Base-by-base conservation (phyloP, 2,113 vertebrate species). In the Dicentrarchus labrax region DNA sequence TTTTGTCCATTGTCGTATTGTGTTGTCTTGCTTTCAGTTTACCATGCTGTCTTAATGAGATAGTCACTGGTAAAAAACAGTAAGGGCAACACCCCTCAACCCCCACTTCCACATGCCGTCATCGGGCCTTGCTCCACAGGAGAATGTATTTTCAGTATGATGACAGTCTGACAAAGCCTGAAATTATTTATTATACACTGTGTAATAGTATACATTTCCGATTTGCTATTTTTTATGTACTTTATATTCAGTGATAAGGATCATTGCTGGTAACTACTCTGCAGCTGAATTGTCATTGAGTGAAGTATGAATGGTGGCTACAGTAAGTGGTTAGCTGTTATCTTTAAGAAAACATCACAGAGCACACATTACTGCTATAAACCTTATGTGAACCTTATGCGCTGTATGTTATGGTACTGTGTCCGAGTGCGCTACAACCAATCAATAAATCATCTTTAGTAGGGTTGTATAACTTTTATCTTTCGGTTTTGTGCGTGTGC, bases 131-230 rank as follows among this genome's bases (percentile, higher is more conserved):
- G 72, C 72, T 48, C 2, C 75, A 80, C 43, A 22, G 2, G 60
- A 75, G 39, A 83, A 57, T 80, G 5, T 22, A 82, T 70, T 87
- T 91, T 91, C 85, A 79, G 8, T 73, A 84, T 88, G 80, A 83
- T 4, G 1, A 22, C 0, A 9, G 30, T 56, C 5, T 39, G 1
- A 68, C 48, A 16, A 53, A 2, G 0, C 5, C 7, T 19, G 2
- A 3, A 30, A 21, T 70, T 3, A 15, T n/a, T 21, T 45, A 30
- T 30, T 30, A 30, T 30, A 30, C 30, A 30, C 30, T 30, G 30
- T 30, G 30, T 30, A 30, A 4, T 36, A 2, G 38, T 48, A 11
- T 50, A 3, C 1, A 15, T 41, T 59, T 83, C 60, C 19, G 15
- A 16, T 80, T 59, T 48, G 4, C 5, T 38, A 1, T 21, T 43